These are phyloP conservation scores for Myiozetetes cayanensis DNA, from an alignment of 2,113 vertebrate genomes.

Conservation along the genomic window DNA sequence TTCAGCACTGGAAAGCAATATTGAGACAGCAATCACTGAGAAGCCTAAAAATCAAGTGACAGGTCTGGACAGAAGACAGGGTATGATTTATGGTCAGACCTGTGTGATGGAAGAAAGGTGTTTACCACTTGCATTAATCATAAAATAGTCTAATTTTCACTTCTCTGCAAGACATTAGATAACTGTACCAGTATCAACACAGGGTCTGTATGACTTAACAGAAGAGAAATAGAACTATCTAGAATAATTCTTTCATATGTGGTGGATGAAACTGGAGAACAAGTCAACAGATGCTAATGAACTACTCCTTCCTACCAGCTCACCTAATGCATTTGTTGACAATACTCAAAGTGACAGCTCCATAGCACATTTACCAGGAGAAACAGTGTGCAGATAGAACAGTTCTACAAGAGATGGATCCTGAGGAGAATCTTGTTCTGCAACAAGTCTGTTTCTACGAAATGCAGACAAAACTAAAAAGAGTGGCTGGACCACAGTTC, in stretches of 20 bases:
- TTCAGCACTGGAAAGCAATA: neutral
- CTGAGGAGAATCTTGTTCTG: neutral
- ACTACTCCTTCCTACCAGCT: accelerated
- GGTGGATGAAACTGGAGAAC: neutral
- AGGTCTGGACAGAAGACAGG: neutral
- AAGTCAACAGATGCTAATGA: neutral
- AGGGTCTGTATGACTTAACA: neutral
- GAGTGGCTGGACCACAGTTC: neutral
- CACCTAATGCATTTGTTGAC: neutral
- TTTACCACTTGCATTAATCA: neutral
- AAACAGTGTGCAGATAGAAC: neutral
- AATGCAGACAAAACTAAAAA: neutral
- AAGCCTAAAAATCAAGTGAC: neutral
- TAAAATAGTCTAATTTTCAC: neutral
- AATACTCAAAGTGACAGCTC: neutral
- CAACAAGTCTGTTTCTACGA: neutral
- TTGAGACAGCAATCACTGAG: neutral
- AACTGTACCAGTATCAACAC: neutral
- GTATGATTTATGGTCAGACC: neutral
- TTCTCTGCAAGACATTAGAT: neutral
- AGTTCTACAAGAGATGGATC: neutral
- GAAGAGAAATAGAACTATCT: neutral
- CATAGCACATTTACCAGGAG: neutral
- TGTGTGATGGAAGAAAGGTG: neutral
- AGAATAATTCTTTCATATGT: neutral